Evolutionary conservation across 1,140 invertebrate genomes (phyloP).

Genomic region (Drosophila yakuba): DNA sequence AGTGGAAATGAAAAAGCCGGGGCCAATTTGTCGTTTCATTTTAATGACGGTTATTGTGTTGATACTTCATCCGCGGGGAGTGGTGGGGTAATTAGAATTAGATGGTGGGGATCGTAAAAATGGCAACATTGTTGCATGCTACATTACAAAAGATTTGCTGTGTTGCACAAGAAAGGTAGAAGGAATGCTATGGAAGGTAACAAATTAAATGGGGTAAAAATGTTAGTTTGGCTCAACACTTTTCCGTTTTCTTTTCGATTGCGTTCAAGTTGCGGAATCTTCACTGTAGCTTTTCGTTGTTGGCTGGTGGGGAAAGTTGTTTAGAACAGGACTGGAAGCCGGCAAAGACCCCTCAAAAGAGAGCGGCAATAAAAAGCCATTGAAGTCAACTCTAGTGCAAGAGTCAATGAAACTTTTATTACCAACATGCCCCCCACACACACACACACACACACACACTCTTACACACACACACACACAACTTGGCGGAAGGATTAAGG

Average conservation of each 20-base stretch:
- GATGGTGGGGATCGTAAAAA: constrained; percentile 8
- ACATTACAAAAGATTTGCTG: not conserved
- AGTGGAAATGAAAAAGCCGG: constrained; percentile 61
- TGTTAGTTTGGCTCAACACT: not conserved
- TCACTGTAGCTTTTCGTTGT: not conserved
- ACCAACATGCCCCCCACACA: constrained; percentile 33
- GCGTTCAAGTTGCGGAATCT: not conserved
- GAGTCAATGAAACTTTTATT: constrained; percentile 73
- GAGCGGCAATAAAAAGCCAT: constrained; percentile 59
- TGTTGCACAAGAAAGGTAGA: not conserved
- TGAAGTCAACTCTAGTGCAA: constrained; percentile 71
- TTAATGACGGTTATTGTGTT: constrained; percentile 62
- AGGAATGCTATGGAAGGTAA: no score
- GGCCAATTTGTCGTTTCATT: constrained; percentile 44
- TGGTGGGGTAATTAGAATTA: not conserved
- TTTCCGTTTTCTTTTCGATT: not conserved
- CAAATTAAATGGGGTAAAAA: no score
- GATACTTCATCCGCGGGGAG: constrained; percentile 28
- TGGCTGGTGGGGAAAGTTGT: not conserved
- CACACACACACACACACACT: not conserved
- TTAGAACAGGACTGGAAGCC: constrained; percentile 5
- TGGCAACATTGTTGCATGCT: constrained; percentile 43
- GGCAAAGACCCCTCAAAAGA: constrained; percentile 21
- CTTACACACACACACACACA: not conserved
- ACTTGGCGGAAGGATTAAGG: constrained; percentile 15